Conservation (phyloP, 2,797 vertebrate species). For the Buceros bicornis region DNA sequence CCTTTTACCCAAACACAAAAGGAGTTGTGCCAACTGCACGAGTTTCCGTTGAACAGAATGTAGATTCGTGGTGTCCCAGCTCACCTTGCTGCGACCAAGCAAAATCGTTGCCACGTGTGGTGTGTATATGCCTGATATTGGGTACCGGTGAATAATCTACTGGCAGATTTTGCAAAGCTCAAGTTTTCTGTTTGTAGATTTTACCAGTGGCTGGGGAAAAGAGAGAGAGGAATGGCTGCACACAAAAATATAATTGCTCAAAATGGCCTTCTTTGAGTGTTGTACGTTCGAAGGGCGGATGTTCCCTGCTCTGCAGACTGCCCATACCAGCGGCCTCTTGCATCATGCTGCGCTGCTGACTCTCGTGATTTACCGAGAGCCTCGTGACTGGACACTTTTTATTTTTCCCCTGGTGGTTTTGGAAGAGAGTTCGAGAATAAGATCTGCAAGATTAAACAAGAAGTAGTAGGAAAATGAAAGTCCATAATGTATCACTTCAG, state of each 20-base stretch:
- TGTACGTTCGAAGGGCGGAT: not conserved
- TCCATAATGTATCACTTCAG: accelerated
- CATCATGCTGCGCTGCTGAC: not conserved
- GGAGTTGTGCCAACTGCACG: not conserved
- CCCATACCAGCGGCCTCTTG: not conserved
- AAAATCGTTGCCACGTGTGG: not conserved
- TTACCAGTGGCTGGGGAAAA: not conserved
- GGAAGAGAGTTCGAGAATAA: not conserved
- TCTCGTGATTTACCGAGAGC: not conserved
- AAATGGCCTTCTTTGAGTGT: not conserved
- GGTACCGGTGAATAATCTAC: accelerated
- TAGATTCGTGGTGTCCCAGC: not conserved
- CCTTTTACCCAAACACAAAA: not conserved
- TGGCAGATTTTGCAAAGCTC: not conserved
- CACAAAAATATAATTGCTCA: not conserved
- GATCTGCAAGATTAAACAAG: not conserved
- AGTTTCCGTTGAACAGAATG: not conserved
- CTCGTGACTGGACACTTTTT: not conserved
- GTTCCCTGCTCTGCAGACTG: not conserved
- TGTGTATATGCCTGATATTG: accelerated
- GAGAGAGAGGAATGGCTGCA: not conserved
- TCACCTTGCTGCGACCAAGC: not conserved
- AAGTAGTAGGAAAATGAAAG: not conserved
- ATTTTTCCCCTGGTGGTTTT: not conserved
- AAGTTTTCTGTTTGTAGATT: not conserved